Conservation (phyloP, 2,113 vertebrate species). For the Chaetodon trifascialis region DNA sequence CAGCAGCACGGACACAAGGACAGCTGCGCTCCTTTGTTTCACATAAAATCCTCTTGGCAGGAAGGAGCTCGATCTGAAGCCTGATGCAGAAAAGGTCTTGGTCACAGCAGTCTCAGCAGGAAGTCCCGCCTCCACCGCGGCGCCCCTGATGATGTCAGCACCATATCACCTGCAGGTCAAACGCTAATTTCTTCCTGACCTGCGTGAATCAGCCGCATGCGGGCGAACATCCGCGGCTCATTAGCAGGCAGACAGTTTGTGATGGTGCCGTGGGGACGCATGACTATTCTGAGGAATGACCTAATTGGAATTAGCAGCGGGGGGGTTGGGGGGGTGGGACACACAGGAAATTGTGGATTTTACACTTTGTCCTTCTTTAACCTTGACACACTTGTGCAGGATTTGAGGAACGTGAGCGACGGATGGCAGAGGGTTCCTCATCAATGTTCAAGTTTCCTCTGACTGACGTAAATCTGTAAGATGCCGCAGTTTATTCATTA, state of each 20-base stretch:
- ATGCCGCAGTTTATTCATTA: not conserved
- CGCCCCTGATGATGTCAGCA: constrained; percentile 6
- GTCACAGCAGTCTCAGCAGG: constrained; percentile 42
- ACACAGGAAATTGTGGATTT: constrained; percentile 72
- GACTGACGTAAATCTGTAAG: not conserved
- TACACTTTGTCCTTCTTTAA: constrained; percentile 68
- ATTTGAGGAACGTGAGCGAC: constrained; percentile 13
- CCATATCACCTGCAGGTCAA: constrained; percentile 40
- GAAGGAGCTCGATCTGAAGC: not conserved
- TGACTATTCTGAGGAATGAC: constrained; percentile 82
- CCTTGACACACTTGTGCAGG: constrained; percentile 73
- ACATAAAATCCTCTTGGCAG: not conserved
- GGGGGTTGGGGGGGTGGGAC: constrained; percentile 44
- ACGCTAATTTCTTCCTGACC: constrained; percentile 74
- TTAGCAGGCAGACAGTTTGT: constrained; percentile 71
- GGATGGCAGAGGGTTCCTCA: not conserved
- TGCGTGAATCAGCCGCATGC: constrained; percentile 45
- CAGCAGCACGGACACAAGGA: not conserved
- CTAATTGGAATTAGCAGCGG: constrained; percentile 77
- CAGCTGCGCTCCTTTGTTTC: too few relatives aligned
- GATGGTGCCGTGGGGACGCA: constrained; percentile 61
- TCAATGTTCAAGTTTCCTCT: not conserved
- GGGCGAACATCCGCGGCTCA: constrained; percentile 66
- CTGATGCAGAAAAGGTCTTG: not conserved
- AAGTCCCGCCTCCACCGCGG: not conserved